Evolutionary conservation across 2,113 vertebrate species (phyloP).

Genomic region (Paratilapia polleni): DNA sequence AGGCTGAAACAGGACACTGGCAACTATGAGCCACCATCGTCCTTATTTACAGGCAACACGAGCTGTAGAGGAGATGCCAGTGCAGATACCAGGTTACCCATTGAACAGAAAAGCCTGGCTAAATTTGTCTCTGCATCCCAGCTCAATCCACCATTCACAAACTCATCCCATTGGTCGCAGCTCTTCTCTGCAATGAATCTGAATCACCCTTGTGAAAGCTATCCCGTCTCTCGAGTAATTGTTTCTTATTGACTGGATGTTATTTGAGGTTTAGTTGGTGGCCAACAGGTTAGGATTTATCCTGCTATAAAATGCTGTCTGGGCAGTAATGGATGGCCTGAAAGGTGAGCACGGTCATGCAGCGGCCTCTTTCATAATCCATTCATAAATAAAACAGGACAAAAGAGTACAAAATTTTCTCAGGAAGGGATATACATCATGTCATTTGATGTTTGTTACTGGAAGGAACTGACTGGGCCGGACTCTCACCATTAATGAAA

Average conservation of each 20-base stretch:
- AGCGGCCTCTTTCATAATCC: slow-evolving; percentile 57
- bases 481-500: slow-evolving; percentile 67
- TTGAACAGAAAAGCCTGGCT: background rate
- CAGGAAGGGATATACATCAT: slow-evolving; percentile 62
- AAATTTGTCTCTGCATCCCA: background rate
- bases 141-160: slow-evolving; percentile 1
- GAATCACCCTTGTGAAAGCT: background rate
- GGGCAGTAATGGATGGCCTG: background rate
- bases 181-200: background rate
- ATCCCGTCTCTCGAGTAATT: background rate
- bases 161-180: background rate
- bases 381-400: slow-evolving; percentile 67
- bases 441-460: slow-evolving; percentile 62
- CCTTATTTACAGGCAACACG: slow-evolving; percentile 66
- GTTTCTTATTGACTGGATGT: background rate
- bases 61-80: slow-evolving; percentile 10
- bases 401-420: slow-evolving; percentile 50
- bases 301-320: slow-evolving; percentile 23
- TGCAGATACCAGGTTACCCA: background rate
- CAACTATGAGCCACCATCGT: background rate
- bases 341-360: slow-evolving; percentile 64
- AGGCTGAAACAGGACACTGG: slow-evolving; percentile 42
- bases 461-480: slow-evolving; percentile 72
- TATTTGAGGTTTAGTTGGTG: slow-evolving; percentile 3
- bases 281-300: background rate